Conservation (phyloP, 2,888 invertebrate genomes). For the Mimumesa dahlbomi region DNA sequence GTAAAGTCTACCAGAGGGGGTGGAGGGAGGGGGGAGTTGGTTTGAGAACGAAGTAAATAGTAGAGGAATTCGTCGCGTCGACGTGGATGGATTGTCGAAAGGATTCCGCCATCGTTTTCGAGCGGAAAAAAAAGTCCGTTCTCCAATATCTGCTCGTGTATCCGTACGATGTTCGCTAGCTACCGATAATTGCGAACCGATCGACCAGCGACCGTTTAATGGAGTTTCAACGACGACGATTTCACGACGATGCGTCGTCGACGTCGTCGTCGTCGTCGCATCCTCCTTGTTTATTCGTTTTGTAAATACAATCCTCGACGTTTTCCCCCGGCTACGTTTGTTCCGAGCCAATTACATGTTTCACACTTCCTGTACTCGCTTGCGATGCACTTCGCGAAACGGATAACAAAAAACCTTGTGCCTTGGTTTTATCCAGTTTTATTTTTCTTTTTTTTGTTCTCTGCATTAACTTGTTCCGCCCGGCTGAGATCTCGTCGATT, state of each 20-base stretch:
- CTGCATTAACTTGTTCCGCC: too few species aligned
- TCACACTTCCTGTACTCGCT: conserved; percentile 17
- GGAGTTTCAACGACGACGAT: neutral
- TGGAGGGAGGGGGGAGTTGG: neutral
- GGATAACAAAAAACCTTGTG: too few species aligned
- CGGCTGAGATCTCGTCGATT: too few species aligned
- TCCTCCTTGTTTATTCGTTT: conserved; percentile 13
- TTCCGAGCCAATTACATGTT: conserved; percentile 22
- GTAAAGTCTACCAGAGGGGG: too few species aligned
- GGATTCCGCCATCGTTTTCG: neutral
- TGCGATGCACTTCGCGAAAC: neutral
- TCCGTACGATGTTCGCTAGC: neutral
- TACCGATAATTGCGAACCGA: conserved; percentile 18
- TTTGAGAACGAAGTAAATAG: conserved; percentile 16
- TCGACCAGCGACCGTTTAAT: conserved; percentile 7
- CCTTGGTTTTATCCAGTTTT: too few species aligned
- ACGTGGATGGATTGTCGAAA: neutral
- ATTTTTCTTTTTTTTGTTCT: too few species aligned
- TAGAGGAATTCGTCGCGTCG: conserved; percentile 10
- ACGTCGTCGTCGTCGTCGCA: neutral
- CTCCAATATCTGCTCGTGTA: conserved; percentile 11
- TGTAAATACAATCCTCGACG: neutral
- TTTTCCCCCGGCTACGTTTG: neutral
- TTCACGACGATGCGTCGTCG: neutral
- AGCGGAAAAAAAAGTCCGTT: conserved; percentile 3